Evolutionary conservation across 2,113 vertebrate genomes (phyloP), one percentile per base, ranked within the genome.

Genomic region (Chaenocephalus aceratus): DNA sequence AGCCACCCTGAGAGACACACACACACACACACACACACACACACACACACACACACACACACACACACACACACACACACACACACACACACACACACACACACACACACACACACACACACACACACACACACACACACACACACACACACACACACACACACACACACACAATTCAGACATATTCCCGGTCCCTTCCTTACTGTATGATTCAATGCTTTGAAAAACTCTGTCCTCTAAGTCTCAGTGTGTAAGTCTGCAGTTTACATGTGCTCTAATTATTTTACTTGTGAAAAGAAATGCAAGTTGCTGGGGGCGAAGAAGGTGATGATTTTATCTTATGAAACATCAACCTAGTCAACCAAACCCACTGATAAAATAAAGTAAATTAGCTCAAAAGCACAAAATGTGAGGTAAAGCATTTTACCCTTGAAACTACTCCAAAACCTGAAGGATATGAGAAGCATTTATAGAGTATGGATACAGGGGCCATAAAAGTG

Each of bases 1-100:
- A 57, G 65, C n/a, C 68, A 46, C 59, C 61, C 46, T 52, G 51
- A 64, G 64, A 45, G 44, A 64, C 23, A 45, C 71, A 65, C 72
- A 45, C 71, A 21, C 61, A 67, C 67, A 8, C 14, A 51, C 26
- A 26, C 26, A 26, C 26, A 26, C 26, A 26, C 26, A 26, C 26
- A 26, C 26, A 26, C 26, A 26, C 26, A 26, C 26, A 26, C 26
- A 26, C 26, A 26, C 26, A 26, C 26, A 26, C 26, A 26, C 26
- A 26, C 36, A 45, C 72, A 65, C 72, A 45, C 71, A 60, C 48
- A 58, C 26, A 21, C 26, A 44, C 63, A 44, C 9, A 63, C 49
- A 52, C 52, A 65, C 36, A 45, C 72, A 65, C 72, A 45, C 71
- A 60, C 48, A 58, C 26, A 36, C 26, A 44, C 63, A 44, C 9